A percentile compares a stretch with the other conserved stretches of the same genome.
phyloP scores from a whole-genome alignment of 2,797 vertebrate genomes.

The Leuciscus waleckii region DNA sequence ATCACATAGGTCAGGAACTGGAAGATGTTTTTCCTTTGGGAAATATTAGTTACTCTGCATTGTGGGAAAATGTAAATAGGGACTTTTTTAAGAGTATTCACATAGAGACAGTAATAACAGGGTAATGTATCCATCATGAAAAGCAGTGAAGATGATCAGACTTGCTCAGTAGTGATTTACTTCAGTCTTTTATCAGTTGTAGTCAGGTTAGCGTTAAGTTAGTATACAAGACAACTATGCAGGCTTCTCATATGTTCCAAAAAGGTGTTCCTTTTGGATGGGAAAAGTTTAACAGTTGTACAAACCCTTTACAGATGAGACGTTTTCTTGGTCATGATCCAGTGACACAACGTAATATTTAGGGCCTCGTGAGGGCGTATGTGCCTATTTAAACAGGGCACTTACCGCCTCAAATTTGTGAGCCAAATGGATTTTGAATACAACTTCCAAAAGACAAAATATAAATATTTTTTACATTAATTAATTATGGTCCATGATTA shows the following conservation, averaged over 20 bases:
- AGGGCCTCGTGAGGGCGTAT: background rate
- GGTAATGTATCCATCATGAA: background rate
- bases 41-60: conserved; percentile 7
- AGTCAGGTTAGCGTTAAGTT: background rate
- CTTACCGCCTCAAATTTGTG: background rate
- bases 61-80: background rate
- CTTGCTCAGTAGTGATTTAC: conserved; percentile 3
- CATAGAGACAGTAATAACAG: background rate
- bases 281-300: background rate
- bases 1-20: background rate
- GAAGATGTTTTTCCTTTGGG: background rate
- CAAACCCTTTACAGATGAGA: background rate
- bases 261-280: background rate
- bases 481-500: background rate
- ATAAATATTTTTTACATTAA: background rate
- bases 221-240: background rate
- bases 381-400: background rate
- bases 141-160: background rate
- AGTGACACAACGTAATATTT: background rate
- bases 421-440: background rate
- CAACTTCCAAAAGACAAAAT: background rate
- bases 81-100: background rate
- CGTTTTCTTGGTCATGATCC: background rate
- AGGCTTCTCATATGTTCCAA: background rate
- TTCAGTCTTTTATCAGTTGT: background rate